Evolutionary conservation across 2,888 invertebrate genomes (phyloP), one percentile per base, ranked within the genome.

Genomic region (Cosmia pyralina): DNA sequence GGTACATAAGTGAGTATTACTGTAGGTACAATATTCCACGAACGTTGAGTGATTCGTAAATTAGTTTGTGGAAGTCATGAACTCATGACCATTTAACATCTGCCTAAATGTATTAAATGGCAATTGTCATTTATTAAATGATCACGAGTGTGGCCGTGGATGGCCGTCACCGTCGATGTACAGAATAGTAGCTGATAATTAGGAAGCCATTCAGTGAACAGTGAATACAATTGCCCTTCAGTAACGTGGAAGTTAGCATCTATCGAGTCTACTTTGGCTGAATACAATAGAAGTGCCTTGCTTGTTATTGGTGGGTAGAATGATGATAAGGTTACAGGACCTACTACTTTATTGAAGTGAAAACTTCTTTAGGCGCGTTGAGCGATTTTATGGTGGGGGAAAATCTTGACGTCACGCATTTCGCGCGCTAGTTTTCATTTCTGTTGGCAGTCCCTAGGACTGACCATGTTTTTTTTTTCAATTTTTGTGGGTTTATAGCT

Each of bases 101-200:
- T 75, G 66, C 52, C 74, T 69, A 74, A 85, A 87, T 85, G 82
- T 86, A 71, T 83, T 87, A 86, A 77, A 79, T 79, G 84, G 79
- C 84, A 89, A 89, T 88, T 85, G 86, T 70, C 80, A 75, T 87
- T 89, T 89, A 90, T 90, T 88, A 90, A 85, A 86, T 55, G 79
- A 86, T 90, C 90, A 90, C 90, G 90, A 88, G 19, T 69, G 48
- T 52, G 55, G 63, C 66, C 38, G 58, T 64, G 68, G 46, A 60
- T 50, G 62, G 52, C 62, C 41, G 60, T 69, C 67, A 62, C 66
- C 69, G 53, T 52, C 65, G 22, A 38, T 17, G 58, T 60, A 77
- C 77, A 22, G 22, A 68, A 11, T 22, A n/a, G 44, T 58, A 69
- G 38, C 69, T 58, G 57, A 69, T 74, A 77, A 77, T 77, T 74